Base-by-base conservation (phyloP, 1,140 invertebrate genomes). In the Lordiphosa clarofinis region DNA sequence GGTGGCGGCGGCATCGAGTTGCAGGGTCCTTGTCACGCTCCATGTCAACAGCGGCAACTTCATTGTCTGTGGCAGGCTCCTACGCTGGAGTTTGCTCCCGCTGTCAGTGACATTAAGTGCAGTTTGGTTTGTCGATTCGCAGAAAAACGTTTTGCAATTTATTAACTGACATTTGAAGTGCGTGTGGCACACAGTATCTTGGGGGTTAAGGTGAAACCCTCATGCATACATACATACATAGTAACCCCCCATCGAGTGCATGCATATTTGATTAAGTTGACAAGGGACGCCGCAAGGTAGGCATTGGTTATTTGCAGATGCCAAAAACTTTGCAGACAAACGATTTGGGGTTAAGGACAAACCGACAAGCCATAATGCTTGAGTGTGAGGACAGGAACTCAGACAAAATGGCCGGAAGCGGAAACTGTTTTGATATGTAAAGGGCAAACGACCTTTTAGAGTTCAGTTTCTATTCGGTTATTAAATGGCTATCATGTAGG, bases 141-240 rank as follows among this genome's bases (percentile, higher is more conserved):
- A 64, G 69, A 72, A 72, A 72, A 73, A 73, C 70, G 70, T 73
- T 73, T 73, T 73, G 61, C 70, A 70, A 70, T 73, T 73, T 73
- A 73, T 73, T 73, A 73, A 73, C 66, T 73, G 70, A 70, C 70
- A 70, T 73, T 70, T 73, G 65, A 72, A 72, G 69, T 72, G 50
- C 24, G 50, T 37, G 12, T 48, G 43, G 31, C 54, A 50, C 56
- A 40, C 56, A 44, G 49, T 31, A 35, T 21, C 48, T 49, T 49
- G 9, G 8, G 19, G 52, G 39, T 60, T 55, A 65, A 60, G 56
- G 43, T 50, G 44, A 55, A 63, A 68, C 4, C 21, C 21, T 24
- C 57, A 39, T 61, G 61, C 66, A 63, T n/a, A 44, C 42, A 70
- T 63, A 66, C 67, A 66, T 61, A 70, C 66, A 40, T 52, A 46